phyloP scores from a whole-genome alignment of 2,888 invertebrate species.

The Thyatira batis region DNA sequence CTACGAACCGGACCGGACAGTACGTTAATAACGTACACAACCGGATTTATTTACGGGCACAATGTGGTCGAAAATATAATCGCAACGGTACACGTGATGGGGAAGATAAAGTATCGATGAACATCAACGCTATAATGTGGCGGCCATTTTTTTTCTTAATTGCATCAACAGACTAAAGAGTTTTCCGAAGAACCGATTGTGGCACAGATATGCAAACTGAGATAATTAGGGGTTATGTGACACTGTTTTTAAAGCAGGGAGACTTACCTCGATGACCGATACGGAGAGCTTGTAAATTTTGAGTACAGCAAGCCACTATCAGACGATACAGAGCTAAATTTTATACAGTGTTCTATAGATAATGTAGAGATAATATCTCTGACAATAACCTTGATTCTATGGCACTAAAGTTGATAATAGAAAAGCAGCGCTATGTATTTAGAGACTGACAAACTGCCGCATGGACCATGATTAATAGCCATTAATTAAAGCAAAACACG shows the following conservation, averaged over 20 bases:
- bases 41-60: conserved; percentile 46
- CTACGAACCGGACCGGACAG: conserved; percentile 25
- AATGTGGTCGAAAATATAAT: conserved; percentile 28
- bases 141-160: conserved; percentile 1
- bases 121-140: neutral
- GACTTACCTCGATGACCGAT: neutral
- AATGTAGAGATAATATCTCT: neutral
- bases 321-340: neutral
- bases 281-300: neutral
- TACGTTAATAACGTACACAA: conserved; percentile 34
- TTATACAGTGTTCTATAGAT: neutral
- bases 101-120: conserved; percentile 31
- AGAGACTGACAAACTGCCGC: conserved; percentile 15
- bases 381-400: neutral
- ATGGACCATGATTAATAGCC: conserved; percentile 29
- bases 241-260: neutral
- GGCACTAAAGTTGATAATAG: neutral
- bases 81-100: conserved; percentile 47
- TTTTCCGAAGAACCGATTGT: neutral
- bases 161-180: neutral
- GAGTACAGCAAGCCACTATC: neutral
- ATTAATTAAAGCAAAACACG: conserved; percentile 23
- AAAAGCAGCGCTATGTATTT: neutral
- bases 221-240: neutral
- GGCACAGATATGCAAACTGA: neutral